Percentiles rank a stretch among this genome's conserved stretches.
phyloP scores from a whole-genome alignment of 1,140 invertebrate genomes.

The Dendroctonus valens region DNA sequence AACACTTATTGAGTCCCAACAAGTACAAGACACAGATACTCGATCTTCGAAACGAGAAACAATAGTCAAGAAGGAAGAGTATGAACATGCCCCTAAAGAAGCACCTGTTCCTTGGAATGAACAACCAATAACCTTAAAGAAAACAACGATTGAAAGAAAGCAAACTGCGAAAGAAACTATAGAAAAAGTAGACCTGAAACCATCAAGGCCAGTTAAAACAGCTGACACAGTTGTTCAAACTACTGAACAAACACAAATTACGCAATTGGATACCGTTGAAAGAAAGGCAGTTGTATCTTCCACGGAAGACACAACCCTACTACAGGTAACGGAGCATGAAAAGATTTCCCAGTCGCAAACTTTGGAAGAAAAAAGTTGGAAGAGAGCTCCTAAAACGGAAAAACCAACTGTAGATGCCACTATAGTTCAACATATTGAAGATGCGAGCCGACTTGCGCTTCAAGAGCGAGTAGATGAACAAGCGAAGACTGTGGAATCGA shows the following conservation, averaged over 20 bases:
- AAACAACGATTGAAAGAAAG: slow-evolving; percentile 47
- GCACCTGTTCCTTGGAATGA: slow-evolving; percentile 49
- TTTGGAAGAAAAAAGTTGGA: slow-evolving; percentile 50
- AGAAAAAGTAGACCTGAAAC: slow-evolving; percentile 41
- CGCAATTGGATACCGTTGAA: too few relatives aligned
- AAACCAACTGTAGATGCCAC: slow-evolving; percentile 10
- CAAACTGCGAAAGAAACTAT: slow-evolving; percentile 46
- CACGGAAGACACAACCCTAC: slow-evolving; percentile 41
- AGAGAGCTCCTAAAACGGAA: slow-evolving; percentile 10
- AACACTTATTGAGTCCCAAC: too few relatives aligned
- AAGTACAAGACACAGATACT: too few relatives aligned
- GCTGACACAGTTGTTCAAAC: too few relatives aligned
- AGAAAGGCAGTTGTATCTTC: slow-evolving; percentile 5
- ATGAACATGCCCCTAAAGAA: neutral
- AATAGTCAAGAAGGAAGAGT: neutral
- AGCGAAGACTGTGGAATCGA: too few relatives aligned
- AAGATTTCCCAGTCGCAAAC: slow-evolving; percentile 48
- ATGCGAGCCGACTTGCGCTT: neutral
- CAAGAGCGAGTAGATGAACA: too few relatives aligned
- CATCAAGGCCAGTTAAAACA: neutral
- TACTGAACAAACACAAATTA: too few relatives aligned
- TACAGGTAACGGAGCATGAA: slow-evolving; percentile 24
- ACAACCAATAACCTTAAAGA: slow-evolving; percentile 51
- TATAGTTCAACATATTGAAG: slow-evolving; percentile 10
- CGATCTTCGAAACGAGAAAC: neutral